Evolutionary conservation across 1,140 invertebrate species (phyloP), one percentile per base, ranked within the genome.

Genomic region (Drosophila kikkawai): DNA sequence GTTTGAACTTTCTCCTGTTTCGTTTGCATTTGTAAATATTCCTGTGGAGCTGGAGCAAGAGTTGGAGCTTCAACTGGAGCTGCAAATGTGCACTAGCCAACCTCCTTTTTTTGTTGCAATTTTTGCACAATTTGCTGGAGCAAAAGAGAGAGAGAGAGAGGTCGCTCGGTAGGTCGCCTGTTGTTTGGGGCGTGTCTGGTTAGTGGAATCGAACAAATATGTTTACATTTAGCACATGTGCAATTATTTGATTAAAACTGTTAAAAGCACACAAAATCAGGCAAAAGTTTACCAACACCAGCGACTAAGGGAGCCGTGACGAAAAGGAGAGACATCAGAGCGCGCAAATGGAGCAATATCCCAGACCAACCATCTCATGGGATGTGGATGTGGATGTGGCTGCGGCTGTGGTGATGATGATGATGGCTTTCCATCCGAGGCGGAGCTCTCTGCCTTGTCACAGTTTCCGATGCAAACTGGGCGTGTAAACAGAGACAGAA

Each of bases 231-330:
- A 92, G 91, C 91, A 92, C 91, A 92, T 92, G 91, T 92, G 91
- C 91, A 92, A 92, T 91, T 92, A 92, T 92, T 92, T 92, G 91
- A 92, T 92, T 92, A 90, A 91, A 92, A 92, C 91, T 92, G 91
- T 92, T 92, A 92, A 92, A 87, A 92, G 88, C 83, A 91, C 88
- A 91, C 88, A 91, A 91, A 91, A 91, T 91, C 88, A 91, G 84
- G 84, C 85, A 90, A 90, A 90, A 90, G 85, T 90, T 90, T 90
- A 90, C 85, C 82, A 90, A 90, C 85, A 90, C 85, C 75, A 65
- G 65, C 76, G 63, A 71, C 42, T n/a, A 22, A 36, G 57, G 39
- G 7, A 29, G 56, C 32, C 19, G 42, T 22, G 53, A 26, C 19
- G 19, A 55, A 26, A 67, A 44, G 45, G 47, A 29, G 44, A 82